phyloP scores from a whole-genome alignment of 2,888 invertebrate genomes.

The Sminthurides aquaticus region DNA sequence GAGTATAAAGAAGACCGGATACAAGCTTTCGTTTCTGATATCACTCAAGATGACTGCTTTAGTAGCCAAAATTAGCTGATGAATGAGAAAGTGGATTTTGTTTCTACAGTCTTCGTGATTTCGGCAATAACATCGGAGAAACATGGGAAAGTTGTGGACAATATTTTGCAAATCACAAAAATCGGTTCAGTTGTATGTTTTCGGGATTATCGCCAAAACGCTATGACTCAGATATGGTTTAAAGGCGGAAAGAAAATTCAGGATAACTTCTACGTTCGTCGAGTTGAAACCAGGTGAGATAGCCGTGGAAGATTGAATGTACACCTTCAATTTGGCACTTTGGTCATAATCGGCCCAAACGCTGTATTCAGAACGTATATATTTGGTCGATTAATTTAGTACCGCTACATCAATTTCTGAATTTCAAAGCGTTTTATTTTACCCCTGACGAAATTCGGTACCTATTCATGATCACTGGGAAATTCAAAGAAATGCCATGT shows the following conservation, averaged over 20 bases:
- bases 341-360: too few relatives aligned
- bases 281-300: slow-evolving; percentile 90
- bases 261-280: slow-evolving; percentile 91
- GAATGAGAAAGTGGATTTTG: slow-evolving; percentile 58
- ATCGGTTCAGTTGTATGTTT: slow-evolving; percentile 79
- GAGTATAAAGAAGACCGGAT: slow-evolving; percentile 61
- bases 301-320: too few relatives aligned
- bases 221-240: slow-evolving; percentile 89
- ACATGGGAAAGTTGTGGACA: slow-evolving; percentile 55
- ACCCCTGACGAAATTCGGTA: slow-evolving; percentile 60
- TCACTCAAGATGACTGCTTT: slow-evolving; percentile 63
- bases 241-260: slow-evolving; percentile 84
- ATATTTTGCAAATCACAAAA: slow-evolving; percentile 59
- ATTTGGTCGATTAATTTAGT: too few relatives aligned
- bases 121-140: slow-evolving; percentile 87
- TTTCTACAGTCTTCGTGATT: slow-evolving; percentile 86
- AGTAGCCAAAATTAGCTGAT: slow-evolving; percentile 46
- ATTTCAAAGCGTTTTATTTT: slow-evolving; percentile 69
- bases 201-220: slow-evolving; percentile 92
- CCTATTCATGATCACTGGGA: slow-evolving; percentile 60
- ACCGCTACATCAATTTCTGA: slow-evolving; percentile 39
- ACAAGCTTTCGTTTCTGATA: slow-evolving; percentile 74
- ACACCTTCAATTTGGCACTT: too few relatives aligned
- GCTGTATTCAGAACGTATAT: too few relatives aligned
- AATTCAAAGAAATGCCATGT: slow-evolving; percentile 60